Conservation (phyloP, 2,113 vertebrate species). For the Pheucticus melanocephalus region DNA sequence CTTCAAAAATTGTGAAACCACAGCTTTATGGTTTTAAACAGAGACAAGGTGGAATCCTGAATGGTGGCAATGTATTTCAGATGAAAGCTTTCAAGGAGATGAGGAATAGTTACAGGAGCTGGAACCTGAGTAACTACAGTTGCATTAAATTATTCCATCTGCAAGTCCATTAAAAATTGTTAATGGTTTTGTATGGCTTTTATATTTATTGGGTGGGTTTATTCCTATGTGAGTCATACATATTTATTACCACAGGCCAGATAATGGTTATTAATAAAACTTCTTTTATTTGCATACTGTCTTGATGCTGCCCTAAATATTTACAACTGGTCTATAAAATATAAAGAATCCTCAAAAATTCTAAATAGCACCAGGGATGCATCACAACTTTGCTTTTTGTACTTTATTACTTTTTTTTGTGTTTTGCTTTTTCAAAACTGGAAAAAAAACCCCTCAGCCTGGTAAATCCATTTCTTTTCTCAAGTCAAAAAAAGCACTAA, state of each 20-base stretch:
- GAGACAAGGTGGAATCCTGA: slow-evolving; percentile 34
- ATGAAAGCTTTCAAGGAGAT: slow-evolving; percentile 49
- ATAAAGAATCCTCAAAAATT: slow-evolving; percentile 9
- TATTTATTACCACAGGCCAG: slow-evolving; percentile 50
- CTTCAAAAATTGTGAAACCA: slow-evolving; percentile 32
- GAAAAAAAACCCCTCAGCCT: background rate
- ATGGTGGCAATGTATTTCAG: slow-evolving; percentile 29
- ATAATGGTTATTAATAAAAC: slow-evolving; percentile 65
- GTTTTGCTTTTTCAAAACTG: background rate
- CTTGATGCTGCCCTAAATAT: slow-evolving; percentile 38
- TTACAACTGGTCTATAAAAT: slow-evolving; percentile 25
- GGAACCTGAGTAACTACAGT: slow-evolving; percentile 21
- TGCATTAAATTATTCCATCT: slow-evolving; percentile 61
- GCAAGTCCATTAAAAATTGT: slow-evolving; percentile 59
- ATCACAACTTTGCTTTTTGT: background rate
- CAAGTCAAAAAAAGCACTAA: background rate
- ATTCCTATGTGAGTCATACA: slow-evolving; percentile 39
- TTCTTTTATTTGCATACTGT: slow-evolving; percentile 59
- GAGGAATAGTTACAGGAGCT: slow-evolving; percentile 35
- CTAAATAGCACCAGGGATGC: background rate
- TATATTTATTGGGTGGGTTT: slow-evolving; percentile 56
- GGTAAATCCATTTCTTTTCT: background rate
- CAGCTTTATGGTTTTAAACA: slow-evolving; percentile 31
- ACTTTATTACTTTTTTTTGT: background rate
- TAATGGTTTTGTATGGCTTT: slow-evolving; percentile 53